Evolutionary conservation across 2,797 vertebrate species (phyloP).

Genomic region (Ptychobarbus kaznakovi): DNA sequence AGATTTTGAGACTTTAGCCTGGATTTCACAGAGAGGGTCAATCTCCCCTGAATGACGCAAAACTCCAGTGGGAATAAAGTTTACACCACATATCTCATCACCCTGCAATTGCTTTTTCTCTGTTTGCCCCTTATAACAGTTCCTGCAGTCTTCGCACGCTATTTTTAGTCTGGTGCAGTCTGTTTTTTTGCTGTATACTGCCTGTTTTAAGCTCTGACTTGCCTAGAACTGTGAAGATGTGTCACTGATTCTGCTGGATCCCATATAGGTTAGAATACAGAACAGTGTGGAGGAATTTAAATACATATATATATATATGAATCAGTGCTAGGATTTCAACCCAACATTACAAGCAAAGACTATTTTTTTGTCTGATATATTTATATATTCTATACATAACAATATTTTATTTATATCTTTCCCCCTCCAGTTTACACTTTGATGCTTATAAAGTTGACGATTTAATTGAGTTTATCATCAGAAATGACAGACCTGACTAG

Average conservation of each 20-base stretch:
- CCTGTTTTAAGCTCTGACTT: slow-evolving; percentile 40
- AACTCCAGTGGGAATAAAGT: slow-evolving; percentile 38
- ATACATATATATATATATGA: neutral
- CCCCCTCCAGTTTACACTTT: neutral
- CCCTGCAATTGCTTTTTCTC: slow-evolving; percentile 28
- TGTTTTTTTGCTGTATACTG: slow-evolving; percentile 20
- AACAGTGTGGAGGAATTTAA: neutral
- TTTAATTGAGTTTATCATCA: slow-evolving; percentile 24
- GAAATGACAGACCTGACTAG: neutral
- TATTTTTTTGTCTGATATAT: neutral
- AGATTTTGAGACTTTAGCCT: no score
- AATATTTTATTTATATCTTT: neutral
- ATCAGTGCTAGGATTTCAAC: neutral
- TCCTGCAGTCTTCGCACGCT: slow-evolving; percentile 19
- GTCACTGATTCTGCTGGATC: slow-evolving; percentile 26
- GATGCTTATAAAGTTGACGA: neutral
- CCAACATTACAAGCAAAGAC: neutral
- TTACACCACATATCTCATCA: slow-evolving; percentile 25
- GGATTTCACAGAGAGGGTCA: no score
- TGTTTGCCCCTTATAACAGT: slow-evolving; percentile 38
- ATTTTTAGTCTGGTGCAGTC: slow-evolving; percentile 44
- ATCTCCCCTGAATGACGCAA: slow-evolving; percentile 23
- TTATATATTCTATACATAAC: neutral
- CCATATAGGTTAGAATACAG: neutral
- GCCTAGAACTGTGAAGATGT: slow-evolving; percentile 32